Percentiles rank a stretch among this genome's conserved stretches.
Conservation (phyloP, 2,797 vertebrate genomes). For the Bovichtus variegatus region DNA sequence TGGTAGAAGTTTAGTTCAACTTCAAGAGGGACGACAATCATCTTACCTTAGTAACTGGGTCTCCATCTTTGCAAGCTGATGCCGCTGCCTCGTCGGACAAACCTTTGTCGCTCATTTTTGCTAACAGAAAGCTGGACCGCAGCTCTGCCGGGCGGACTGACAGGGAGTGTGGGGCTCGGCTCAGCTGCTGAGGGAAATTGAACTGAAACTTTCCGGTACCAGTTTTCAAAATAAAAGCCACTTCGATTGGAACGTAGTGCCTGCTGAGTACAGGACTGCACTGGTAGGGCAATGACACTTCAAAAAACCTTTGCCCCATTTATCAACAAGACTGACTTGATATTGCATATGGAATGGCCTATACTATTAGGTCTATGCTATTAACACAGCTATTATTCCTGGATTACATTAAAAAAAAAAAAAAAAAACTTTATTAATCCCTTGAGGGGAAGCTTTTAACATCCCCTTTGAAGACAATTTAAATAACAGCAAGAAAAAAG, state of each 20-base stretch:
- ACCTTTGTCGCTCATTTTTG: constrained; percentile 83
- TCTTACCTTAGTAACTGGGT: constrained; percentile 79
- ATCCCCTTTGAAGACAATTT: no score
- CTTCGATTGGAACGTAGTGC: background rate
- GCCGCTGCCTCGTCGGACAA: constrained; percentile 77
- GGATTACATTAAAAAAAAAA: no score
- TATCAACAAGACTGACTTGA: background rate
- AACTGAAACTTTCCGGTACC: constrained; percentile 7
- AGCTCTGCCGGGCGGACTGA: background rate
- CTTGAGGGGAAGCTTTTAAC: no score
- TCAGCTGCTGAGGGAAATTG: background rate
- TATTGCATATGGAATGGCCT: background rate
- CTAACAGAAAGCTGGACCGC: background rate
- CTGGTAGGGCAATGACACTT: no score
- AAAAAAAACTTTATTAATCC: no score
- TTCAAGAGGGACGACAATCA: accelerated
- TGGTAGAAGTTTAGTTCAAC: background rate
- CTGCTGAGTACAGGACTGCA: background rate
- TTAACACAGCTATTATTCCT: background rate
- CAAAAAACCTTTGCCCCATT: background rate
- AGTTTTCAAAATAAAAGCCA: constrained; percentile 51
- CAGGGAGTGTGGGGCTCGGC: background rate
- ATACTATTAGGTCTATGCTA: background rate
- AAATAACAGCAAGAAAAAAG: no score
- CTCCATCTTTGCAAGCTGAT: constrained; percentile 82